Conservation (phyloP, 2,113 vertebrate genomes). For the Eulemur rufifrons region DNA sequence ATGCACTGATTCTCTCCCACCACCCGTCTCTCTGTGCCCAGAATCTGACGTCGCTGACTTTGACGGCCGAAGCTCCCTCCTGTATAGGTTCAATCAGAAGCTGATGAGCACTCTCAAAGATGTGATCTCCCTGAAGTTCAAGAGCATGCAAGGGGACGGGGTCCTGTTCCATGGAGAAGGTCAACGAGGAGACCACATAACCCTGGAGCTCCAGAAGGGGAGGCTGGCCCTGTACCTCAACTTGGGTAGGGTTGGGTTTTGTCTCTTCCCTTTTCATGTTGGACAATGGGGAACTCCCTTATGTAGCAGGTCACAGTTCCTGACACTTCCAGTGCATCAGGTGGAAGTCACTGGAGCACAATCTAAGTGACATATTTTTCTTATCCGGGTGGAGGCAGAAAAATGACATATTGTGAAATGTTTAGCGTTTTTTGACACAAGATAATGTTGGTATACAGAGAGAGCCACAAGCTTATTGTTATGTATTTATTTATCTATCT, state of each 20-base stretch:
- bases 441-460: neutral
- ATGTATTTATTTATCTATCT: neutral
- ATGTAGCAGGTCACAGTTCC: neutral
- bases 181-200: slow-evolving; percentile 95
- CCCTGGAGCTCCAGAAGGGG: slow-evolving; percentile 94
- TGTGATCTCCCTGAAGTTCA: slow-evolving; percentile 96
- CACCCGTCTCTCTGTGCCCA: neutral
- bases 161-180: slow-evolving; percentile 97
- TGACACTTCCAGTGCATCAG: too few species aligned
- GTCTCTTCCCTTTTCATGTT: accelerated
- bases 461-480: neutral
- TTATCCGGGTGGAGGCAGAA: neutral
- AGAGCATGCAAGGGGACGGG: slow-evolving; percentile 95
- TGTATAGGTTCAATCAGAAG: slow-evolving; percentile 99
- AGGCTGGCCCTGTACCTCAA: slow-evolving; percentile 92
- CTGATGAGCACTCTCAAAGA: slow-evolving; percentile 98
- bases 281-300: accelerated
- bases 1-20: neutral
- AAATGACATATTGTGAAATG: neutral
- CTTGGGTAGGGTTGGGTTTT: slow-evolving; percentile 86
- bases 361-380: neutral
- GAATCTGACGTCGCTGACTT: slow-evolving; percentile 97
- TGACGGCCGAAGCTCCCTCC: slow-evolving; percentile 95
- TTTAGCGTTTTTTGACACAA: neutral
- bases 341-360: neutral